Base-by-base conservation (phyloP, 1,140 invertebrate species). In the Galleria mellonella region DNA sequence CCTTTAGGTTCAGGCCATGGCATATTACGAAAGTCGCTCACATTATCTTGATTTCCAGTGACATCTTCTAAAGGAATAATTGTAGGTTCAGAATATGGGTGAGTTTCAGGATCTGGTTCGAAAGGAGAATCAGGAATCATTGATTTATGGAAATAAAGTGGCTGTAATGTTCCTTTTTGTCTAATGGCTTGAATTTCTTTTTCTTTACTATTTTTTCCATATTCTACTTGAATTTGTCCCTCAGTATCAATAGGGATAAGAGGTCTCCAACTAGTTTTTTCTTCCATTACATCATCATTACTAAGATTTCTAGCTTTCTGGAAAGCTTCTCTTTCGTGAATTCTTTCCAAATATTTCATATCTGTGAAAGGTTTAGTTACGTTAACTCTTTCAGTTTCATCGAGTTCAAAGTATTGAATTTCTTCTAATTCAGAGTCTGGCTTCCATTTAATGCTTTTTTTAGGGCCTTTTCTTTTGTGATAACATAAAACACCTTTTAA, bases 341-440 rank as follows among this genome's bases (percentile, higher is more conserved):
- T 89, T 46, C 94, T 92, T 68, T 98, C 97, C 87, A 96, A 91
- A 72, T 94, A 91, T 72, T 96, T 96, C 92, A 96, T 93, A 56
- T 97, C 95, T n/a, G 90, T 92, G 81, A 97, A 98, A 17, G 94
- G 94, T 76, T 94, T 94, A 0, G 95, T 96, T 0, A 98, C 96
- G 86, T 98, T 98, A 0, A 97, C 95, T 69, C 96, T 90, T 86
- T 98, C 96, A 2, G 92, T 97, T 85, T 97, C 96, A 83, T 98
- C 96, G 32, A 97, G 76, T 76, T 97, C 96, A 78, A 98, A 98
- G 68, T 93, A 97, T 58, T 92, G 91, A 32, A 96, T 88, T 51
- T 94, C 91, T 64, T 94, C 92, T 10, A 98, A 83, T 40, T 96
- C 91, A 6, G 89, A 86, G 52, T 94, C 94, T 7, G 89, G 88